Evolutionary conservation across 2,888 invertebrate species (phyloP).

Genomic region (Dicranocentrus wangi): DNA sequence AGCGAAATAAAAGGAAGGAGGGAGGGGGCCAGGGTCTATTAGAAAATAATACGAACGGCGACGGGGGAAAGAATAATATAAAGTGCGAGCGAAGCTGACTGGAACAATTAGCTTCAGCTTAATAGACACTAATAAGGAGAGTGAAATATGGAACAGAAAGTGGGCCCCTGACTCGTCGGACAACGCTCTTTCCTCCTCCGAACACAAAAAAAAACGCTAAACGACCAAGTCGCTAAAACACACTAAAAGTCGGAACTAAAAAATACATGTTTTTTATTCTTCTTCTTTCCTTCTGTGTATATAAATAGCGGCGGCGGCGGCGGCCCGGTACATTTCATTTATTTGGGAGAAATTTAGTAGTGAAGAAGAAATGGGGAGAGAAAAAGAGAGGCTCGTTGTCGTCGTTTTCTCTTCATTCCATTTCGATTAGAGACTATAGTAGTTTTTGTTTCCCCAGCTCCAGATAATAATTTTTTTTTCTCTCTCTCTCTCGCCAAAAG

Average conservation of each 20-base stretch:
- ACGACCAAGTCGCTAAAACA: too few species aligned
- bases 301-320: not conserved
- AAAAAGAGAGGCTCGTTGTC: slow-evolving; percentile 21
- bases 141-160: slow-evolving; percentile 27
- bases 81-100: slow-evolving; percentile 4
- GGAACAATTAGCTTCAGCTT: slow-evolving; percentile 55
- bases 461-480: too few species aligned
- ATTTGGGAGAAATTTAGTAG: slow-evolving; percentile 45
- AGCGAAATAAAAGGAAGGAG: not conserved
- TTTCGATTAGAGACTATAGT: slow-evolving; percentile 9
- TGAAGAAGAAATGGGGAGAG: slow-evolving; percentile 40
- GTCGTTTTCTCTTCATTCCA: slow-evolving; percentile 50
- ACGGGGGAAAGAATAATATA: slow-evolving; percentile 22
- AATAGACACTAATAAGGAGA: slow-evolving; percentile 55
- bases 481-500: not conserved
- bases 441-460: too few species aligned
- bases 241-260: too few species aligned
- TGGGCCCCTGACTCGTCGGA: slow-evolving; percentile 16
- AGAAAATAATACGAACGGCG: not conserved
- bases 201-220: too few species aligned
- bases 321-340: slow-evolving; percentile 40
- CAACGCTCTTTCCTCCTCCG: not conserved
- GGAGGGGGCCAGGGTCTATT: not conserved
- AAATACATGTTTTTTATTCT: too few species aligned
- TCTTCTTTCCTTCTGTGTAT: too few species aligned